Base-by-base conservation (phyloP, 2,113 vertebrate genomes). In the Notothenia rossii region DNA sequence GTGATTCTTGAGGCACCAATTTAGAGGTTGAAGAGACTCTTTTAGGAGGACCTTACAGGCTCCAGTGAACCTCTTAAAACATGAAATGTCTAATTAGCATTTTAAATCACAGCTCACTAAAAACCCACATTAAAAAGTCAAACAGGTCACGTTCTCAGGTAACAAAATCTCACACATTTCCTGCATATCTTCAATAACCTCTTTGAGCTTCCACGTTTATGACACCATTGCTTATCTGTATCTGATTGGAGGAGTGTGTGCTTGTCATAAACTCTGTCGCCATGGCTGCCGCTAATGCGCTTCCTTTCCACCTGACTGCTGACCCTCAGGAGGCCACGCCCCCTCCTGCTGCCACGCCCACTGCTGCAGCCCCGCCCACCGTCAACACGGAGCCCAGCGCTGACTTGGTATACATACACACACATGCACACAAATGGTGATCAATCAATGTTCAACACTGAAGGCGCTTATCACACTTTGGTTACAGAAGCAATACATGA, bases 301-400 rank as follows among this genome's bases (percentile, higher is more conserved):
- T 65, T 73, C 55, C 65, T 75, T 62, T 18, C 58, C 10, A 8
- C 58, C 54, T 12, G 4, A 69, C 62, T 58, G 67, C 77, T 89
- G 72, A 85, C 77, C 36, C 75, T 18, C 76, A 93, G 91, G 82
- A 90, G 55, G 64, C 85, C 75, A 86, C 82, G 1, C 73, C 89
- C 79, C 69, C 84, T 74, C 56, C 65, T 67, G 79, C 81, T 54
- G 62, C 75, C 49, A 55, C 77, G 14, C 79, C 89, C n/a, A 75
- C 59, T 55, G 72, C 83, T 79, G 78, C 71, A 60, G 81, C 72
- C 63, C 70, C 59, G 7, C 82, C 89, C 68, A 81, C 89, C 68
- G 68, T 36, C 54, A 85, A 56, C 53, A 77, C 55, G 75, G 88
- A 91, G 25, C 76, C 83, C n/a, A 50, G 5, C 48, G 4, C 66